These are phyloP conservation scores for Turritopsis dohrnii DNA, from an alignment of 30 jellyfish, hydroid and myxozoan species.

Conservation along the genomic window DNA sequence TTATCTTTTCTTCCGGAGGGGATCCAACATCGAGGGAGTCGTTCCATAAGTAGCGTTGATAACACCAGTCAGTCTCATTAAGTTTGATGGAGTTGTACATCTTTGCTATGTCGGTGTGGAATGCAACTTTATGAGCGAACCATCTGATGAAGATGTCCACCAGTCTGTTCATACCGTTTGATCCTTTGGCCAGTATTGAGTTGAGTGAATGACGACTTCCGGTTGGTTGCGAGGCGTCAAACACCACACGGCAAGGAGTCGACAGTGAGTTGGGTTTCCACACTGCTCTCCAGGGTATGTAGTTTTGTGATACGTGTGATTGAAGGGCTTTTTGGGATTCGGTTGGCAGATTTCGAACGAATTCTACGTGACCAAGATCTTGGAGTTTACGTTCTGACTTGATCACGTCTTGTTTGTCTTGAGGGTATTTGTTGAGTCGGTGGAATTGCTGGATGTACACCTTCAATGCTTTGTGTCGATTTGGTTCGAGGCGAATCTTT, in stretches of 20 bases:
- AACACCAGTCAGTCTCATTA: background rate
- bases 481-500: background rate
- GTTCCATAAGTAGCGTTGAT: background rate
- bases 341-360: background rate
- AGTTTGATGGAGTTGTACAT: constrained; percentile 4
- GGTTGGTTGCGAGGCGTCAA: constrained; percentile 3
- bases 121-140: background rate
- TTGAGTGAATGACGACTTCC: constrained; percentile 11
- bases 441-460: background rate
- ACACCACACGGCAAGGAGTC: background rate
- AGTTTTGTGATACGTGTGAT: background rate
- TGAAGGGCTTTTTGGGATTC: background rate
- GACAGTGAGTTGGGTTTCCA: constrained; percentile 7
- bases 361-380: constrained; percentile 9
- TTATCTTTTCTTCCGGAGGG: background rate
- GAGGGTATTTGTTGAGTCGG: background rate
- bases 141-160: constrained; percentile 1
- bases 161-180: constrained; percentile 8
- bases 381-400: constrained; percentile 10
- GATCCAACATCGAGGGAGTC: background rate
- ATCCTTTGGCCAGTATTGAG: background rate
- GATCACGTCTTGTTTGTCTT: constrained; percentile 4
- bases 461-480: constrained; percentile 6
- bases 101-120: constrained; percentile 2
- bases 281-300: background rate